These are phyloP conservation scores for Nesidiocoris tenuis DNA, from an alignment of 2,888 invertebrate species.

Conservation along the genomic window DNA sequence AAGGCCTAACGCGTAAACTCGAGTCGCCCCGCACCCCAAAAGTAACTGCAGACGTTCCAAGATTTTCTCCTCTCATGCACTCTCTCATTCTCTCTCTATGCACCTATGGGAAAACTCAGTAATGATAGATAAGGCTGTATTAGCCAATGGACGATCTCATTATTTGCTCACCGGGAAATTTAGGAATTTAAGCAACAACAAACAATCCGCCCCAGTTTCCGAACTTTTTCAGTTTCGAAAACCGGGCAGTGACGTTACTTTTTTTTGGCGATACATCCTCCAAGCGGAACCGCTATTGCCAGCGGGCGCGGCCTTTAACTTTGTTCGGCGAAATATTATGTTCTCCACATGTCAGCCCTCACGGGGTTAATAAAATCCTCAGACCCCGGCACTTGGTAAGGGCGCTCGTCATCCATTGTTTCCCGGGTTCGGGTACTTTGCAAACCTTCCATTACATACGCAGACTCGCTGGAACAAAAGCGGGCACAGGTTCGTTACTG, in stretches of 20 bases:
- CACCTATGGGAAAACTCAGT: too few relatives aligned
- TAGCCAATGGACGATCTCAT: too few relatives aligned
- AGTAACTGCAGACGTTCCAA: not conserved
- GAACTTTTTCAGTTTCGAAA: too few relatives aligned
- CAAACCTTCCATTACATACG: not conserved
- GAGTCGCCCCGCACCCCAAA: conserved; percentile 19
- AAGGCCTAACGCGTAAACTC: conserved; percentile 1
- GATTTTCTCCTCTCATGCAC: not conserved
- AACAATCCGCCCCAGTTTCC: too few relatives aligned
- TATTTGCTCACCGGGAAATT: too few relatives aligned
- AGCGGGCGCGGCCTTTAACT: conserved; percentile 1
- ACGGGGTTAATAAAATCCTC: not conserved
- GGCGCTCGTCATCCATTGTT: not conserved
- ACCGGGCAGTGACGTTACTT: too few relatives aligned
- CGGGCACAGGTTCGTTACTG: conserved; percentile 40
- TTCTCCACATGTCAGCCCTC: not conserved
- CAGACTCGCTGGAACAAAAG: conserved; percentile 12
- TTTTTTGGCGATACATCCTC: conserved; percentile 7
- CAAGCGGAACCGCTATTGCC: not conserved
- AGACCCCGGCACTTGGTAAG: not conserved
- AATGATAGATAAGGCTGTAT: too few relatives aligned
- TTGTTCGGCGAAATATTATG: conserved; percentile 9
- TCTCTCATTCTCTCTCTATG: too few relatives aligned
- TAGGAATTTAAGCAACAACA: too few relatives aligned
- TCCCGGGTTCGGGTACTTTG: not conserved